Base-by-base conservation (phyloP, 2,113 vertebrate species). In the Peromyscus californicus region DNA sequence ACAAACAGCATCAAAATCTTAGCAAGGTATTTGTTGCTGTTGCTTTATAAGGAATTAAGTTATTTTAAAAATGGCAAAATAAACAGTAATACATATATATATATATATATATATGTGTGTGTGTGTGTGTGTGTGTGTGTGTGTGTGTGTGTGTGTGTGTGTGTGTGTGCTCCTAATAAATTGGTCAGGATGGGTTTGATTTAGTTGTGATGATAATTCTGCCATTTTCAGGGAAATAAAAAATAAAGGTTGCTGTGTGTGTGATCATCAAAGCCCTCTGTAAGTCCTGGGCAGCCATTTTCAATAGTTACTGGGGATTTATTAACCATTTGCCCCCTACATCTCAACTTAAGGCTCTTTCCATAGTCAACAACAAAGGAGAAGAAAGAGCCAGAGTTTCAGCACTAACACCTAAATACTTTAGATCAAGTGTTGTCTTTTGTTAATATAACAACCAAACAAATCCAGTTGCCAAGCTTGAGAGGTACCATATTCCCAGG, bases 361-460 rank as follows among this genome's bases (percentile, higher is more conserved):
- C 45, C 24, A 76, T 1, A 87, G 76, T 84, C 51, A 39, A 59
- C 15, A 33, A 74, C 12, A 70, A 93, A 91, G 24, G 1, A 19
- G 16, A 86, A 54, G 57, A 76, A 93, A 96, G 16, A 82, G 7
- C 2, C 91, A 92, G 12, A 90, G 7, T 86, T 93, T 88, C 36
- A 76, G 39, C 29, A 17, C 45, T 85, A 17, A 22, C 24, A 65
- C 31, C 42, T 85, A 80, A 84, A 29, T 19, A 61, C 33, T 92
- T 59, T 24, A 63, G 33, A 84, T 10, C 36, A 92, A 93, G 45
- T 85, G n/a, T n/a, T 86, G 2, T 80, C 33, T 63, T 95, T 74
- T 92, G 3, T 19, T 91, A 72, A 74, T 11, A 89, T 39, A 78
- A 57, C 45, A 94, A 86, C 7, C 48, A 88, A 75, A 85, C 13